A percentile compares a stretch with the other conserved stretches of the same genome.
phyloP scores from a whole-genome alignment of 2,113 vertebrate genomes.

The Gadus chalcogrammus region DNA sequence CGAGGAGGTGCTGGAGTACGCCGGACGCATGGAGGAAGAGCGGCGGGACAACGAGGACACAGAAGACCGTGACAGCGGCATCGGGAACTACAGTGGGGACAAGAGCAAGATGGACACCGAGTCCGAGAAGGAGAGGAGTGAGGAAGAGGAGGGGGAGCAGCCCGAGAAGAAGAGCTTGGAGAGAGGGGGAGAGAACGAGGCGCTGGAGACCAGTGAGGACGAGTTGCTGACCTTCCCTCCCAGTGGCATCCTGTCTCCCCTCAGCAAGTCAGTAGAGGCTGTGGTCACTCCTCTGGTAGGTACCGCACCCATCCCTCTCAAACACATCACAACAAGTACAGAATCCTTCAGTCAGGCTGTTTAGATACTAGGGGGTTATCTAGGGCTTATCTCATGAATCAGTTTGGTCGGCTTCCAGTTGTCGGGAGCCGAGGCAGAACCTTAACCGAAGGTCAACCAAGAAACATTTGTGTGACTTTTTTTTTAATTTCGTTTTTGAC shows the following conservation, averaged over 20 bases:
- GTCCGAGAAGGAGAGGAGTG: constrained; percentile 26
- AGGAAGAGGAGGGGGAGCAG: constrained; percentile 8
- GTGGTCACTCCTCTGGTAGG: constrained; percentile 74
- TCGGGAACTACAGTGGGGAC: constrained; percentile 25
- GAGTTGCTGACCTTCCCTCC: constrained; percentile 68
- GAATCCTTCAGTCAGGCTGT: too few relatives aligned
- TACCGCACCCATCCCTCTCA: not conserved
- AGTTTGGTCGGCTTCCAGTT: too few relatives aligned
- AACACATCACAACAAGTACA: too few relatives aligned
- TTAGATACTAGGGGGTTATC: too few relatives aligned
- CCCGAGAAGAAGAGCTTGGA: constrained; percentile 8
- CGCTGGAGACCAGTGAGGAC: constrained; percentile 43
- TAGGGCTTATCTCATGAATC: too few relatives aligned
- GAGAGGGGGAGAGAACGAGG: constrained; percentile 9
- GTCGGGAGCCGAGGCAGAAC: too few relatives aligned
- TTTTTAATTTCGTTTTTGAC: not conserved
- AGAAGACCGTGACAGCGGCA: constrained; percentile 44
- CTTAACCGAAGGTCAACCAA: too few relatives aligned
- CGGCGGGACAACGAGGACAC: constrained; percentile 9
- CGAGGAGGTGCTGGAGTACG: constrained; percentile 69
- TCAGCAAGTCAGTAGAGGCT: constrained; percentile 74
- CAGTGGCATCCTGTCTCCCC: constrained; percentile 71
- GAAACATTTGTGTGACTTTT: too few relatives aligned
- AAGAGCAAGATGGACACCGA: constrained; percentile 28
- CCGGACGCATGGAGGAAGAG: constrained; percentile 35